Evolutionary conservation across 2,888 invertebrate species (phyloP), one percentile per base, ranked within the genome.

Genomic region (Agriopis leucophaearia): DNA sequence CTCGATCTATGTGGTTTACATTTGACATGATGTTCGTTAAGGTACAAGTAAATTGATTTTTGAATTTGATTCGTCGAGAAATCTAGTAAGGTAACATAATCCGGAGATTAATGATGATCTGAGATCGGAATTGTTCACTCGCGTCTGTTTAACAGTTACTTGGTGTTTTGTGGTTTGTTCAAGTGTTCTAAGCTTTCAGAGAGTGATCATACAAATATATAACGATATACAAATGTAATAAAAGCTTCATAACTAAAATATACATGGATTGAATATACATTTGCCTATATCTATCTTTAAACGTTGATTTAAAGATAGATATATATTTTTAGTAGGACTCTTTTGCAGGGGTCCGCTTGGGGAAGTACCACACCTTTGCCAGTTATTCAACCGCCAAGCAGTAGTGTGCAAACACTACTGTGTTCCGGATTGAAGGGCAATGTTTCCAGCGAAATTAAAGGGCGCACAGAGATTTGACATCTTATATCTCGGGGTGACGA

Each of bases 61-160:
- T 47, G 44, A 66, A 58, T 71, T 68, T 61, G 47, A 66, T 61
- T 72, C 62, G 63, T 69, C 47, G 52, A 60, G 66, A 66, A 71
- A 73, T 71, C 66, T 55, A 61, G 69, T 68, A 67, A 66, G 44
- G 75, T 70, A 75, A 75, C 69, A 57, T 75, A 69, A 74, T 75
- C 68, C 56, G 52, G 47, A 45, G 66, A 64, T 64, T 64, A 55
- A 54, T 66, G 69, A 71, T 71, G 64, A 64, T 59, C 52, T 56
- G 27, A 59, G 36, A 74, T 72, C 66, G 15, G 62, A 74, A 69
- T 72, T 74, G 62, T 71, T 70, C 65, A 68, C n/a, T 64, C 52
- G 57, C 59, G 56, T 38, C 45, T 48, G 55, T 56, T 16, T 45
- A 48, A 64, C 55, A 50, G 68, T 60, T 59, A 59, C 44, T n/a